Evolutionary conservation across 2,888 invertebrate genomes (phyloP).

Genomic region (Sinodicranocentrus sp.): DNA sequence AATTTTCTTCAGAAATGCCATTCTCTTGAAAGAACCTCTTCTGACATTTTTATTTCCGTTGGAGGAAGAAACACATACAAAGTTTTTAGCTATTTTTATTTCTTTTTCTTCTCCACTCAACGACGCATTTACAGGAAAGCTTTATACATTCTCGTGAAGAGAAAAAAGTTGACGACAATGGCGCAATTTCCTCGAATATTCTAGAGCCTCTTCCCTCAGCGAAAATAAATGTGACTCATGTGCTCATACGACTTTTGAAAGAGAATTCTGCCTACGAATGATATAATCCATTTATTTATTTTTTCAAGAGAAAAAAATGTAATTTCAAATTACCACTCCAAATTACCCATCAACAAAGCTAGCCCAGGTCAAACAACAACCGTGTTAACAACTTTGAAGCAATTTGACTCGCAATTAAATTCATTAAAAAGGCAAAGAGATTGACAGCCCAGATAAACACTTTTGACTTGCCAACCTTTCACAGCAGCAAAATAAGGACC

Average conservation of each 20-base stretch:
- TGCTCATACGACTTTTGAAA: too few species aligned
- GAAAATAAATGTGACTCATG: too few species aligned
- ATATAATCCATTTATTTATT: neutral
- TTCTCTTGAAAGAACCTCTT: too few species aligned
- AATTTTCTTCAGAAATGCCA: too few species aligned
- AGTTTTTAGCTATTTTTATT: too few species aligned
- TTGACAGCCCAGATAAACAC: constrained; percentile 55
- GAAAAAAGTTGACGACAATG: too few species aligned
- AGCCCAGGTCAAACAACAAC: neutral
- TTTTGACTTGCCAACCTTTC: constrained; percentile 42
- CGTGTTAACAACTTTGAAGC: neutral
- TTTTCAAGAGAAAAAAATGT: neutral
- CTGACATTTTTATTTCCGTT: constrained; percentile 35
- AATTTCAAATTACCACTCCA: neutral
- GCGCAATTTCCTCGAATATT: too few species aligned
- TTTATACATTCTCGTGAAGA: too few species aligned
- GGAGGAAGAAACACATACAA: neutral
- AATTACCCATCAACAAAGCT: neutral
- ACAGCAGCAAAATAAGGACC: too few species aligned
- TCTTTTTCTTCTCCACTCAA: too few species aligned
- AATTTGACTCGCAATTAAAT: constrained; percentile 59
- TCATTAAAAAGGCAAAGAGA: constrained; percentile 47
- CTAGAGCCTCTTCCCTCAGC: too few species aligned
- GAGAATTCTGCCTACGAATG: neutral
- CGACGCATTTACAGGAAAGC: too few species aligned